These are phyloP conservation scores for Drosophila ustulata DNA, from an alignment of 2,888 invertebrate species.

Conservation along the genomic window DNA sequence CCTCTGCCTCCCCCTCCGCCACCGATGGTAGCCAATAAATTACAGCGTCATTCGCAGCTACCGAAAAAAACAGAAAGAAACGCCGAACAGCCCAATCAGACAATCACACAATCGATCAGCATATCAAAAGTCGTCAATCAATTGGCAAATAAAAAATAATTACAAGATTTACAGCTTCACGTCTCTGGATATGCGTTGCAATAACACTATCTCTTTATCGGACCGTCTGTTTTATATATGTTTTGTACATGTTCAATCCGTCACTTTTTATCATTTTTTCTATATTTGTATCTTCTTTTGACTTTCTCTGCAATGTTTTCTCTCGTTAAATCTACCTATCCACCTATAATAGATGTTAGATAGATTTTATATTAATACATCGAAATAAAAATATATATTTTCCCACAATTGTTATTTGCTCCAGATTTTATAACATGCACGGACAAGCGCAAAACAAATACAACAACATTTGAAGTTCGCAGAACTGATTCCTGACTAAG, in stretches of 20 bases:
- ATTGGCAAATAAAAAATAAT: neutral
- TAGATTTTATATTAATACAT: too few species aligned
- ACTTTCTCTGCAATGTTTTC: too few species aligned
- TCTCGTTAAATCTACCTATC: too few species aligned
- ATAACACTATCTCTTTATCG: neutral
- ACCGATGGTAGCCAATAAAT: conserved; percentile 44
- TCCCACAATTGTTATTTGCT: too few species aligned
- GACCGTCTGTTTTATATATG: neutral
- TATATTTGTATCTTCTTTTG: too few species aligned
- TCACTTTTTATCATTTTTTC: too few species aligned
- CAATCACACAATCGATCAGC: conserved; percentile 19
- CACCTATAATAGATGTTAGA: too few species aligned
- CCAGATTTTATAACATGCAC: too few species aligned
- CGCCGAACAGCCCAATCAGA: conserved; percentile 4
- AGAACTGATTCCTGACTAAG: neutral
- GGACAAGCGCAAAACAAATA: too few species aligned
- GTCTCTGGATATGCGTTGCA: neutral
- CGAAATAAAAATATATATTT: too few species aligned
- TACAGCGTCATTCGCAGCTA: conserved; percentile 33
- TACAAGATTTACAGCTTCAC: conserved; percentile 1
- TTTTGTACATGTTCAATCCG: too few species aligned
- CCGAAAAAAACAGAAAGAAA: neutral
- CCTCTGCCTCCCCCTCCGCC: too few species aligned
- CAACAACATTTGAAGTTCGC: neutral
- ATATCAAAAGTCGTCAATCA: conserved; percentile 13